Base-by-base conservation (phyloP, 1,140 invertebrate species). In the Cherax destructor region DNA sequence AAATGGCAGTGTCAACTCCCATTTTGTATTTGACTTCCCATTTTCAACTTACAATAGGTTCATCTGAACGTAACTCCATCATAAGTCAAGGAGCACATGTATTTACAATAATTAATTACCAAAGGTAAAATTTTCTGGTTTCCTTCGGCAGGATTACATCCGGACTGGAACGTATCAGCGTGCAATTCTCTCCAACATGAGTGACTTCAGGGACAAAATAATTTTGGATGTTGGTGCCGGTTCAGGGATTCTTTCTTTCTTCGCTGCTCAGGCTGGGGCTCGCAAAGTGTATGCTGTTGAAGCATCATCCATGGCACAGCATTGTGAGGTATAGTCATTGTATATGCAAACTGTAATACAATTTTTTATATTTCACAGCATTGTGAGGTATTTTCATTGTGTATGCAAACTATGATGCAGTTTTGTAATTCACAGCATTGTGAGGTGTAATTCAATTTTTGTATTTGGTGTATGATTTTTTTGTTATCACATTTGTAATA, bases 241-340 rank as follows among this genome's bases (percentile, higher is more conserved):
- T 18, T 99, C 98, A 72, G 99, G 99, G 30, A 99, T 99, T 93
- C 95, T 99, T 77, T 99, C 98, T 0, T 99, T 99, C 95, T 99
- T 99, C 95, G 99, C 99, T 80, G 96, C 98, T 56, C 99, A 99
- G 95, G 98, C 99, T 49, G 99, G 99, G 52, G 99, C 99, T 24
- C 97, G 97, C 92, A 98, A 97, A 95, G 98, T 99, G 2, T 99
- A 99, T 94, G 99, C 99, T 1, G 98, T 99, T 41, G 99, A 99
- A 95, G 99, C 99, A 1, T 99, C 98, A 94, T 98, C 98, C 93
- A 99, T 99, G 98, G 99, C 98, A 4, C 97, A 98, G 94, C 98
- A 99, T 95, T 99, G 99, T 85, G 97, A 99, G 95, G 96, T 97
- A 94, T 30, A 52, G 49, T 7, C 16, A 11, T 59, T 59, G 56